These are phyloP conservation scores for Plutella xylostella DNA, from an alignment of 2,888 invertebrate species.

Conservation along the genomic window DNA sequence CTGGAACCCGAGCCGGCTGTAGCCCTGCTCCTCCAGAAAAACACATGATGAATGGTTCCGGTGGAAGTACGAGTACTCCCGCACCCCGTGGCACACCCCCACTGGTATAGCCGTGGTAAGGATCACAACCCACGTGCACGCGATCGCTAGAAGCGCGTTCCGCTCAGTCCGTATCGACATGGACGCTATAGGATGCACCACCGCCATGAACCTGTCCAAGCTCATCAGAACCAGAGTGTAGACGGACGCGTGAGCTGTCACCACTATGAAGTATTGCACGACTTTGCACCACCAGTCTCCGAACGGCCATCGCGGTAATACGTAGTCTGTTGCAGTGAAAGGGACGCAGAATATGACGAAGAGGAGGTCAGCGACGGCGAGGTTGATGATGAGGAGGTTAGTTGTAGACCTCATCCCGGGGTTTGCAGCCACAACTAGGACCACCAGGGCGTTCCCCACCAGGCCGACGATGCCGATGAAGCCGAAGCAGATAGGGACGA, in stretches of 20 bases:
- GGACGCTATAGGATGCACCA: conserved; percentile 91
- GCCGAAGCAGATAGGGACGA: conserved; percentile 87
- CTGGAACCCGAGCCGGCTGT: conserved; percentile 74
- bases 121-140: conserved; percentile 84
- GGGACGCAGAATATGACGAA: conserved; percentile 96
- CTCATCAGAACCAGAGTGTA: conserved; percentile 96
- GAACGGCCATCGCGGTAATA: conserved; percentile 90
- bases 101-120: conserved; percentile 82
- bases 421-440: conserved; percentile 88
- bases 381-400: conserved; percentile 89
- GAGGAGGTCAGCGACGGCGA: conserved; percentile 90
- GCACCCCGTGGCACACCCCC: conserved; percentile 80
- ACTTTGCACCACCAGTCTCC: conserved; percentile 91
- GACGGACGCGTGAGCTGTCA: conserved; percentile 93
- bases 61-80: conserved; percentile 73
- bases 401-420: conserved; percentile 94
- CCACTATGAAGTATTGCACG: conserved; percentile 91
- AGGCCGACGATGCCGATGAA: conserved; percentile 89
- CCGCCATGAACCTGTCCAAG: conserved; percentile 90
- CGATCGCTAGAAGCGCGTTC: conserved; percentile 84
- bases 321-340: conserved; percentile 92
- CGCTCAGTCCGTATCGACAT: conserved; percentile 86
- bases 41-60: conserved; percentile 76
- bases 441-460: conserved; percentile 89
- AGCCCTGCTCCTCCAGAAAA: conserved; percentile 73